These are phyloP conservation scores for Seira musarum DNA, from an alignment of 2,888 invertebrate genomes.

Conservation along the genomic window DNA sequence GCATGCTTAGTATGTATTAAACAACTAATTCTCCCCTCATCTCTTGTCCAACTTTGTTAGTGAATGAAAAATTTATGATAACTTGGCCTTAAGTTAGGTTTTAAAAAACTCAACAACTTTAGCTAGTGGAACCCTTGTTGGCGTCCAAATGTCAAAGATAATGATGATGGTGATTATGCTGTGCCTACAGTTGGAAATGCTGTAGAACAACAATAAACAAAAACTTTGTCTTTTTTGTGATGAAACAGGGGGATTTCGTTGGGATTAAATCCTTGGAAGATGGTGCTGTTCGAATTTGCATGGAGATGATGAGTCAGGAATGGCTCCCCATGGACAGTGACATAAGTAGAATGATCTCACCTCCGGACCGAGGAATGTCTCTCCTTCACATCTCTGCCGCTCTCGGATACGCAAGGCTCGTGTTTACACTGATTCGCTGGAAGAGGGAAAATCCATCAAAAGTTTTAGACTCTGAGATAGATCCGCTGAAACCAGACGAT, in stretches of 20 bases:
- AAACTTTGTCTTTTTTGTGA: slow-evolving; percentile 37
- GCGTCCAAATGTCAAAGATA: not conserved
- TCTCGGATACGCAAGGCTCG: slow-evolving; percentile 88
- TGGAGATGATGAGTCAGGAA: slow-evolving; percentile 79
- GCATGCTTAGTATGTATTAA: too few relatives aligned
- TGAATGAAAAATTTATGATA: not conserved
- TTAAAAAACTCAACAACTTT: too few relatives aligned
- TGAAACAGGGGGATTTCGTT: slow-evolving; percentile 75
- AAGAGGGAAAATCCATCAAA: slow-evolving; percentile 89
- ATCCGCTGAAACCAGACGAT: slow-evolving; percentile 90
- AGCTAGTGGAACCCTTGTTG: not conserved
- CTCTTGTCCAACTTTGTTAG: not conserved
- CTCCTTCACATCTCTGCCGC: slow-evolving; percentile 92
- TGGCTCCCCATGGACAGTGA: slow-evolving; percentile 73
- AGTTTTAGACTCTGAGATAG: slow-evolving; percentile 91
- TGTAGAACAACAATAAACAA: not conserved
- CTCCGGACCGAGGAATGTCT: slow-evolving; percentile 80
- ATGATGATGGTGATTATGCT: not conserved
- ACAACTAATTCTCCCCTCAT: not conserved
- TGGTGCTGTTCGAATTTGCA: slow-evolving; percentile 87
- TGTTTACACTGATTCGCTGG: slow-evolving; percentile 90
- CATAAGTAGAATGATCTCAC: slow-evolving; percentile 63
- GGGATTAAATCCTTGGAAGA: slow-evolving; percentile 77
- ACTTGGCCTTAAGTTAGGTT: too few relatives aligned
- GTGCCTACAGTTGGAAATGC: not conserved